These are phyloP conservation scores for Mizuhopecten yessoensis DNA, from an alignment of 1,140 invertebrate species.

Conservation along the genomic window DNA sequence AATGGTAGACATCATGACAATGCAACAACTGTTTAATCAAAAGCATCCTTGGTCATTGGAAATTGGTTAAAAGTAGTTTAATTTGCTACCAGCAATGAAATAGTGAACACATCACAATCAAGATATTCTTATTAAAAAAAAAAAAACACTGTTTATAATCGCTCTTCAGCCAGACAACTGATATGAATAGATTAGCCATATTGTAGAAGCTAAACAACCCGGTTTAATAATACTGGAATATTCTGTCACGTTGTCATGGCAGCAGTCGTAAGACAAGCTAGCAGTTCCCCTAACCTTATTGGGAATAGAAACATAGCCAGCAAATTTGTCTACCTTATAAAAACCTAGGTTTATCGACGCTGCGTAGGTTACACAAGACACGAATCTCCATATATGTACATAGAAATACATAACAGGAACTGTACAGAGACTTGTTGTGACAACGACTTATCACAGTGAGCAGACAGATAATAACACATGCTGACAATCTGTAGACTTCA, in stretches of 20 bases:
- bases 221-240: not conserved
- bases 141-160: too few species aligned
- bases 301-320: not conserved
- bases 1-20: too few species aligned
- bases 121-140: too few species aligned
- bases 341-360: not conserved
- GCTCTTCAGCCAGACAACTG: too few species aligned
- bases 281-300: not conserved
- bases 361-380: not conserved
- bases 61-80: too few species aligned
- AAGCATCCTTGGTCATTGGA: too few species aligned
- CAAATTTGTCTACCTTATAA: conserved; percentile 9
- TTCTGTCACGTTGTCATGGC: not conserved
- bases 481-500: not conserved
- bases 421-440: not conserved
- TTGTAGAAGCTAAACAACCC: too few species aligned
- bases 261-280: not conserved
- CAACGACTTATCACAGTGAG: not conserved
- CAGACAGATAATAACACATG: not conserved
- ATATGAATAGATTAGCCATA: too few species aligned
- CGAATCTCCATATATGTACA: conserved; percentile 22
- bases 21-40: too few species aligned
- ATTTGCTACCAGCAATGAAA: too few species aligned
- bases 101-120: too few species aligned
- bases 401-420: not conserved